Evolutionary conservation across 2,888 invertebrate genomes (phyloP).

Genomic region (Himalopsyche kuldschensis): DNA sequence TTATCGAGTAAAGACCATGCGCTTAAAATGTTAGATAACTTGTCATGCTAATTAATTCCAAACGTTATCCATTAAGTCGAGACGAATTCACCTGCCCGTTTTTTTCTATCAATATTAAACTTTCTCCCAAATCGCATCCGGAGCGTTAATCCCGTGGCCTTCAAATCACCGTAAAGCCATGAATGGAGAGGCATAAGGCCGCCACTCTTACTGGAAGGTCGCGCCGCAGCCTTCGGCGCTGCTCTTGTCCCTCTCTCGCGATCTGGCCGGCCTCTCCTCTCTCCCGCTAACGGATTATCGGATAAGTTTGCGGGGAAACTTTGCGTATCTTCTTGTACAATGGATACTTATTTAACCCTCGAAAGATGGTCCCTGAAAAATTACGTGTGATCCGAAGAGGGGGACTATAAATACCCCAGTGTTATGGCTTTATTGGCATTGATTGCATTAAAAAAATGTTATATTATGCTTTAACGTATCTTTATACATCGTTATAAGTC

Average conservation of each 20-base stretch:
- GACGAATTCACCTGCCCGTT: not conserved
- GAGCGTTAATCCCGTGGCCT: not conserved
- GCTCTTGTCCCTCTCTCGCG: not conserved
- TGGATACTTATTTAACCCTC: not conserved
- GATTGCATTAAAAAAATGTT: too few species aligned
- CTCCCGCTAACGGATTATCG: not conserved
- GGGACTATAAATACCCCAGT: too few species aligned
- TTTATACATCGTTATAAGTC: too few species aligned
- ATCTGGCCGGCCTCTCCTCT: not conserved
- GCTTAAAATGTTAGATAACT: too few species aligned
- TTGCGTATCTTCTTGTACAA: not conserved
- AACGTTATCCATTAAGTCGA: too few species aligned
- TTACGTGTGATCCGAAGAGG: too few species aligned
- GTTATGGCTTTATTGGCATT: too few species aligned
- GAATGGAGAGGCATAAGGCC: not conserved
- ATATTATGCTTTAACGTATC: too few species aligned
- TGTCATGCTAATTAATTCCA: too few species aligned
- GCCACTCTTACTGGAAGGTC: not conserved
- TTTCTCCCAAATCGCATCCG: not conserved
- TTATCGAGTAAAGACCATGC: too few species aligned
- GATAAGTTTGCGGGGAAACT: not conserved
- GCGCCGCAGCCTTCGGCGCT: not conserved
- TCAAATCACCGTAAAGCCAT: not conserved
- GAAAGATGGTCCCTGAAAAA: too few species aligned
- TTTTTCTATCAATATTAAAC: not conserved